Base-by-base conservation (phyloP, 1,140 invertebrate species). In the Oreohelix idahoensis region DNA sequence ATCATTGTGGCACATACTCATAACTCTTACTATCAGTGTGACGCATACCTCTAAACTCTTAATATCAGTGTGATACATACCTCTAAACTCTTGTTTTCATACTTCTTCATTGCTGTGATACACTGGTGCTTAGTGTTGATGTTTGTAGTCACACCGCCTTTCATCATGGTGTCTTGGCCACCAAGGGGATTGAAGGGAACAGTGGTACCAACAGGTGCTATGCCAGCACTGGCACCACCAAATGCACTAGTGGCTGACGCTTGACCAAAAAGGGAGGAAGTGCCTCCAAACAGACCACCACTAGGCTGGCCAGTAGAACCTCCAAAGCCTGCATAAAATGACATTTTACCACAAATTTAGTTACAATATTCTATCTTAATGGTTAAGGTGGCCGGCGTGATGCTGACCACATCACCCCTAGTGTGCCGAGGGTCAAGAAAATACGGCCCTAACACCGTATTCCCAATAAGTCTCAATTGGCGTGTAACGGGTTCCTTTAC, bases 31-130 rank as follows among this genome's bases (percentile, higher is more conserved):
- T n/a, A n/a, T n/a, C 15, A 45, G 42, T 45, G 15, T 45, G 5
- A 45, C 15, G 15, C 42, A 45, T 15, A 45, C 5, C 15, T 45
- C 42, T 45, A 45, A 45, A 15, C 42, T 45, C 15, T 45, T 45
- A n/a, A n/a, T n/a, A n/a, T n/a, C n/a, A n/a, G n/a, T n/a, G n/a
- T n/a, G n/a, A 15, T 45, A 77, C 83, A 85, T 84, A 93, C 92
- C 93, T 99, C 98, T 38, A 99, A 92, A 0, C 97, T 98, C 93
- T 99, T 99, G 36, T 90, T 93, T 90, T 99, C 97, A 93, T 99
- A 99, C 89, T 99, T 97, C 93, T 99, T 98, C 98, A 99, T 99
- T 84, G 96, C 97, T 8, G 97, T 98, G 63, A 99, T 99, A 90
- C 97, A 98, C 91, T 98, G 96, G 92, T 98, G 97, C 87, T 96